Evolutionary conservation across 2,888 invertebrate genomes (phyloP), one percentile per base, ranked within the genome.

Genomic region (Spatulosminthurus flaviceps): DNA sequence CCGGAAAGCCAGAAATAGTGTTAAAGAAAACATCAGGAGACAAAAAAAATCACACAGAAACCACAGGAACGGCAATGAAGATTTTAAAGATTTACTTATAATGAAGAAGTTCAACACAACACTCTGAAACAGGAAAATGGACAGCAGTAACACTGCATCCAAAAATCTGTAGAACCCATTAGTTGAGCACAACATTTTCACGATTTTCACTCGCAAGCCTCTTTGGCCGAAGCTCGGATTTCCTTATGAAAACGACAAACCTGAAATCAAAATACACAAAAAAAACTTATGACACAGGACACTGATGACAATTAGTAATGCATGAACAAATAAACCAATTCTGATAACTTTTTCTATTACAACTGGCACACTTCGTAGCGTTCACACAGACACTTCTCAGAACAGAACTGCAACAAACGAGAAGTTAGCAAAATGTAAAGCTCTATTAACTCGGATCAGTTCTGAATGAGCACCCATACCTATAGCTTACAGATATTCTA

Each of bases 21-120:
- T 81, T 34, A 85, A 77, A 0, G 82, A 80, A 77, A 85, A 84
- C 0, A 82, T 41, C 0, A 82, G 41, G 1, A 85, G 79, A 22
- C 76, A 78, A 19, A 84, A 79, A 60, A 85, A 83, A 69, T 85
- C 85, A 5, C 79, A 80, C 0, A 85, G 80, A 61, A 85, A 84
- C 84, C 84, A 84, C 0, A 84, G 71, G 67, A 82, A 85, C 0
- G 84, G 79, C 13, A 81, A 69, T 11, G 80, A 81, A 1, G 83
- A 80, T 1, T 77, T 43, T 4, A 67, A 75, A 28, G 73, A 79
- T 61, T 83, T 80, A 19, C 43, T 64, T 19, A 84, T 85, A 0
- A 85, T 80, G 29, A 82, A 82, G 61, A 72, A 81, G 69, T 85
- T 84, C 16, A 85, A 60, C 24, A 81, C 77, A 5, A 84, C 81